Conservation (phyloP, 1,140 invertebrate genomes). For the Drosophila ficusphila region DNA sequence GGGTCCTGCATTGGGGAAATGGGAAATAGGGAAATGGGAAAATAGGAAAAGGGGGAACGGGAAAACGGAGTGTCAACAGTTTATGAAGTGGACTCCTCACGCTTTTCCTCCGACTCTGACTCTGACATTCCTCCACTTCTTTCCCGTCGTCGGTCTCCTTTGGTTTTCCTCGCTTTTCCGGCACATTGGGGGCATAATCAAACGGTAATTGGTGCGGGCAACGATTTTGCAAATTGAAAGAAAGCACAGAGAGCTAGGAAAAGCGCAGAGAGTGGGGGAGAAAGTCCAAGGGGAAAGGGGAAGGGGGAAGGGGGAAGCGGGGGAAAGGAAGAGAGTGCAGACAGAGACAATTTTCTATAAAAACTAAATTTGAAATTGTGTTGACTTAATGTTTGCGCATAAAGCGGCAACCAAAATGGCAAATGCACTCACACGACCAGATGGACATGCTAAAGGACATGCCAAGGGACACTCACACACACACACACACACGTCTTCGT, state of each 20-base stretch:
- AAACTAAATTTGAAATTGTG: conserved; percentile 81
- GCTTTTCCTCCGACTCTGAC: background rate
- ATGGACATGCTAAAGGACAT: conserved; percentile 53
- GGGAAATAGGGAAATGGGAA: conserved; percentile 20
- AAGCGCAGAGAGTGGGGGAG: background rate
- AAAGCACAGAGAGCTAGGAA: conserved; percentile 39
- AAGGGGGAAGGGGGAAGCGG: background rate
- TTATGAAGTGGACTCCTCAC: conserved; percentile 57
- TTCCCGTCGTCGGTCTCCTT: background rate
- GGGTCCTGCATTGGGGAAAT: background rate
- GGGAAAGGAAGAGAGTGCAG: conserved; percentile 3
- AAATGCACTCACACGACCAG: conserved; percentile 71
- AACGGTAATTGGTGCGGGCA: conserved; percentile 77
- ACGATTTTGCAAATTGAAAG: conserved; percentile 79
- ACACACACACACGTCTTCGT: background rate
- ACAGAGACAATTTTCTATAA: conserved; percentile 75
- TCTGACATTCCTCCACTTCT: conserved; percentile 1
- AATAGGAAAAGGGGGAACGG: conserved; percentile 25
- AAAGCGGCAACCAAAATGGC: conserved; percentile 71
- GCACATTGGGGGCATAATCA: conserved; percentile 60
- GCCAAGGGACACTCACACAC: conserved; percentile 37
- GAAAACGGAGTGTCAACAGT: conserved; percentile 71
- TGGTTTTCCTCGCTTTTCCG: conserved; percentile 24
- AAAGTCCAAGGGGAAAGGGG: too few species aligned
- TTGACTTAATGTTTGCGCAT: conserved; percentile 79